Conservation (phyloP, 2,797 vertebrate genomes). For the Tangara arthus region DNA sequence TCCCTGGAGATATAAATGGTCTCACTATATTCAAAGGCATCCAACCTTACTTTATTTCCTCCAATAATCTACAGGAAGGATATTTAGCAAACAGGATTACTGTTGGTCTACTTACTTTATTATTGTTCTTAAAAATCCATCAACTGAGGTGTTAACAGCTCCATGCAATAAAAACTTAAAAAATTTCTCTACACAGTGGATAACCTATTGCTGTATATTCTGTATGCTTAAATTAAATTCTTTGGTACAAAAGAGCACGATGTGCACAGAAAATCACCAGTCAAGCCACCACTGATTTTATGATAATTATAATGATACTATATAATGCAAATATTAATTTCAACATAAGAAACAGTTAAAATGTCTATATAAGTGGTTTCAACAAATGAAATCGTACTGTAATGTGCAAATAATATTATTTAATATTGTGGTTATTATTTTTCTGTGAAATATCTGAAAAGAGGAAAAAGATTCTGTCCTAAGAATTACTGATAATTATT, state of each 20-base stretch:
- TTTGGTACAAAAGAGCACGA: rapidly evolving
- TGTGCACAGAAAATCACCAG: not conserved
- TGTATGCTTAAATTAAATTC: not conserved
- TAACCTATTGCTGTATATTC: not conserved
- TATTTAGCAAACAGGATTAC: not conserved
- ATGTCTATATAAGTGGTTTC: not conserved
- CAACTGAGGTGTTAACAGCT: not conserved
- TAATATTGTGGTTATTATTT: not conserved
- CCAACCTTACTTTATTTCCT: not conserved
- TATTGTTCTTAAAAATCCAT: not conserved
- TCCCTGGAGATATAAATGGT: not conserved
- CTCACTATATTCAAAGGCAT: not conserved
- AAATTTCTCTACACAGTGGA: not conserved
- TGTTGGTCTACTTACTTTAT: not conserved
- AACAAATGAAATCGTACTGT: not conserved
- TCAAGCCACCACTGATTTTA: not conserved
- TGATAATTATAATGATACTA: not conserved
- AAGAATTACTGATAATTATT: not conserved
- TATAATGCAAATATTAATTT: not conserved
- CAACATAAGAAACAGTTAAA: not conserved
- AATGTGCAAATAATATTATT: not conserved
- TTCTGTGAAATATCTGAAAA: not conserved
- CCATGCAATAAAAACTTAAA: not conserved
- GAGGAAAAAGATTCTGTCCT: not conserved
- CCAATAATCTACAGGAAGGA: not conserved